Conservation (phyloP, 2,797 vertebrate species). For the Pseudocheirus occidentalis region DNA sequence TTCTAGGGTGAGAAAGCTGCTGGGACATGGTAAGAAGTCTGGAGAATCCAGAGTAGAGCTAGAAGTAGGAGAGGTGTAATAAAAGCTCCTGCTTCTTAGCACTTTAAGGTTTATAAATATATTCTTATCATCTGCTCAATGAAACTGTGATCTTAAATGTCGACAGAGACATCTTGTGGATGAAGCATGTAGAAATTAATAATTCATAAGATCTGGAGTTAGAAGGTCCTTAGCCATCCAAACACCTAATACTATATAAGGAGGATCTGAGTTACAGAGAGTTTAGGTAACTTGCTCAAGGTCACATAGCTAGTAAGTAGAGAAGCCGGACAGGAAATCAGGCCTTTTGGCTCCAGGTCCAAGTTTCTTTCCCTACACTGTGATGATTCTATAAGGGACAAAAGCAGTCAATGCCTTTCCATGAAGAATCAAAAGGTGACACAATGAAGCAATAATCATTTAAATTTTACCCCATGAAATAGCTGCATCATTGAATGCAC, state of each 20-base stretch:
- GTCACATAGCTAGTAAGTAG: neutral
- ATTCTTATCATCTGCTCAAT: neutral
- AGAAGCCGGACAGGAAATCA: neutral
- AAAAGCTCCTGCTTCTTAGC: neutral
- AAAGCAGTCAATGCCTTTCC: neutral
- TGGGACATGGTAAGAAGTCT: neutral
- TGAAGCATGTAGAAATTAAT: neutral
- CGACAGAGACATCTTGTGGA: neutral
- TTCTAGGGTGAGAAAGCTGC: neutral
- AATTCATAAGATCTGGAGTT: neutral
- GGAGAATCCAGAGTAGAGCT: neutral
- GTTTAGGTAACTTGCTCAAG: neutral
- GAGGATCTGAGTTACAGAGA: neutral
- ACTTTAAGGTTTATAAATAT: neutral
- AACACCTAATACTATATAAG: neutral
- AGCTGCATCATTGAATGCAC: neutral
- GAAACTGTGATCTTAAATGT: neutral
- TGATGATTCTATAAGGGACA: neutral
- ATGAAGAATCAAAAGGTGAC: neutral
- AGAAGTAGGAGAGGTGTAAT: neutral
- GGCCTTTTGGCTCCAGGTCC: neutral
- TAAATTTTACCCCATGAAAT: neutral
- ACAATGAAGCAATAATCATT: neutral
- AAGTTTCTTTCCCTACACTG: neutral
- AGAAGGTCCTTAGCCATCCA: neutral